phyloP scores from a whole-genome alignment of 2,888 invertebrate genomes.

The Cantharis flavilabris region DNA sequence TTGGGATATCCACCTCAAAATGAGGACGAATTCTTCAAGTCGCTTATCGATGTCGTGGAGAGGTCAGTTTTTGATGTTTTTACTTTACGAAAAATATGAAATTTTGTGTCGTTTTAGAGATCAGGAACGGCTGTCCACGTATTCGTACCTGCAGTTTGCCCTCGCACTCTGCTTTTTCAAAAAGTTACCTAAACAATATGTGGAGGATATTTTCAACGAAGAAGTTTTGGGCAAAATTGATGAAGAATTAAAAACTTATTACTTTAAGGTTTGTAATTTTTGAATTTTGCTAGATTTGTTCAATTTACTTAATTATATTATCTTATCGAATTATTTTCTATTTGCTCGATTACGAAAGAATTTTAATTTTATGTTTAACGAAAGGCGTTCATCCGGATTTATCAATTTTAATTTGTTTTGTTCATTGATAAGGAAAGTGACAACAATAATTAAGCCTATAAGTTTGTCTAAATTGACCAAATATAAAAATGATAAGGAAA shows the following conservation, averaged over 20 bases:
- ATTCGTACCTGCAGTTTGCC: conserved; percentile 59
- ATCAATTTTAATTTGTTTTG: not conserved
- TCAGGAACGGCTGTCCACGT: conserved; percentile 59
- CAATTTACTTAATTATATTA: not conserved
- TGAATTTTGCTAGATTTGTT: not conserved
- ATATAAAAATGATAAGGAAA: not conserved
- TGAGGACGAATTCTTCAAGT: conserved; percentile 49
- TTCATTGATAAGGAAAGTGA: not conserved
- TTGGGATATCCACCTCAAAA: conserved; percentile 58
- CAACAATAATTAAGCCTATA: not conserved
- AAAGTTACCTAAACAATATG: conserved; percentile 57
- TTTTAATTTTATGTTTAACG: not conserved
- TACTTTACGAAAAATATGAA: not conserved
- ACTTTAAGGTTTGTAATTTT: conserved; percentile 56
- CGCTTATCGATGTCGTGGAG: conserved; percentile 53
- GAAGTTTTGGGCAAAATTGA: conserved; percentile 65
- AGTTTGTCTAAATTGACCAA: not conserved
- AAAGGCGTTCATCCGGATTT: not conserved
- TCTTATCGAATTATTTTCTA: not conserved
- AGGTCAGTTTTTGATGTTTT: conserved; percentile 48
- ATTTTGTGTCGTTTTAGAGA: conserved; percentile 54
- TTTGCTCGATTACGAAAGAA: not conserved
- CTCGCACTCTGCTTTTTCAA: conserved; percentile 61
- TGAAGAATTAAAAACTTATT: conserved; percentile 60
- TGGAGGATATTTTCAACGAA: conserved; percentile 63